Percentiles rank a stretch among this genome's conserved stretches.
phyloP scores from a whole-genome alignment of 2,797 vertebrate species.

The Crotalus adamanteus region DNA sequence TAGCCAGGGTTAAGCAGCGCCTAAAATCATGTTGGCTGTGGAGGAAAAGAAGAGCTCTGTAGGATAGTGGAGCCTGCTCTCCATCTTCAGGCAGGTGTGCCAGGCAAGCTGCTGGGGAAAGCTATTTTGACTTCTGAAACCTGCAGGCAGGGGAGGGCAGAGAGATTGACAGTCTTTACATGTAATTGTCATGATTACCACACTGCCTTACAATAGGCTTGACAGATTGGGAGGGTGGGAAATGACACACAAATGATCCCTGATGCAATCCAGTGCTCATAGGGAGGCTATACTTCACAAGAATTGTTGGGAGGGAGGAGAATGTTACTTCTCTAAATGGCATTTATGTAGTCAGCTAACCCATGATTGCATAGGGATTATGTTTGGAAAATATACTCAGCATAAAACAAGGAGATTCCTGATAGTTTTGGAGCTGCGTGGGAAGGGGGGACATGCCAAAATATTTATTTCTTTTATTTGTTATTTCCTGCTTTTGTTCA shows the following conservation, averaged over 20 bases:
- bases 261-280: background rate
- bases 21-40: background rate
- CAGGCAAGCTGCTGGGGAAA: slow-evolving; percentile 59
- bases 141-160: slow-evolving; percentile 43
- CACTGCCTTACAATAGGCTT: slow-evolving; percentile 31
- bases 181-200: slow-evolving; percentile 57
- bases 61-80: slow-evolving; percentile 48
- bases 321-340: background rate
- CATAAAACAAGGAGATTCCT: background rate
- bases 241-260: background rate
- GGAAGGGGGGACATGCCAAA: background rate
- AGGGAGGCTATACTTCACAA: background rate
- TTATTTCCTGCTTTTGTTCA: background rate
- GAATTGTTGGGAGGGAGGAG: background rate
- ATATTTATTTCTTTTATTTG: background rate
- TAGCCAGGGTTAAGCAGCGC: slow-evolving; percentile 37
- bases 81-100: slow-evolving; percentile 62
- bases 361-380: background rate
- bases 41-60: slow-evolving; percentile 13
- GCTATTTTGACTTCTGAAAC: slow-evolving; percentile 65
- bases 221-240: background rate
- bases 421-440: background rate
- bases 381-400: background rate
- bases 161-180: slow-evolving; percentile 45
- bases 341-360: background rate